Evolutionary conservation across 2,888 invertebrate genomes (phyloP).

Genomic region (Ophonus ardosiacus): DNA sequence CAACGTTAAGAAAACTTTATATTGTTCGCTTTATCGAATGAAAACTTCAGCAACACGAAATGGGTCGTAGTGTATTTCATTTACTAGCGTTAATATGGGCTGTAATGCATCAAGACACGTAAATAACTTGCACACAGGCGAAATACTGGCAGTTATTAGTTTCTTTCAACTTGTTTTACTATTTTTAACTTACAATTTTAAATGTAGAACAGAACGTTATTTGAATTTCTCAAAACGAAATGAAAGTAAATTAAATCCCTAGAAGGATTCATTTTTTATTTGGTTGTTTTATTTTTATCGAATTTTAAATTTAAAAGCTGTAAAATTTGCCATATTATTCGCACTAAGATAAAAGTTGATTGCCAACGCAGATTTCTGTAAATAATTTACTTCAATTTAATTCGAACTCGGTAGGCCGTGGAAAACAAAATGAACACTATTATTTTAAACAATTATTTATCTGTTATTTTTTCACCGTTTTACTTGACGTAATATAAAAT

Average conservation of each 20-base stretch:
- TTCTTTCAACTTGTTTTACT: conserved; percentile 8
- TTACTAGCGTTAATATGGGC: conserved; percentile 26
- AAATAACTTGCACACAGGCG: conserved; percentile 11
- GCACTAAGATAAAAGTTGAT: too few species aligned
- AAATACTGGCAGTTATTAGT: conserved; percentile 16
- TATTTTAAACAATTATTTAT: too few species aligned
- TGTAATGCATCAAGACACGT: conserved; percentile 25
- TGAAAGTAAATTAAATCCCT: background rate
- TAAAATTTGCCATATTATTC: background rate
- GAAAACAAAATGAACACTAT: too few species aligned
- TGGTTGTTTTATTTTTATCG: background rate
- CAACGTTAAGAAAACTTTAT: conserved; percentile 38
- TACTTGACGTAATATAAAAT: too few species aligned
- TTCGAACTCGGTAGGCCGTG: too few species aligned
- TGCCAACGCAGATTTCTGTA: too few species aligned
- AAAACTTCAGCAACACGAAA: conserved; percentile 30
- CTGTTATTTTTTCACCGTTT: too few species aligned
- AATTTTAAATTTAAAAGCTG: background rate
- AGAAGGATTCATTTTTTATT: background rate
- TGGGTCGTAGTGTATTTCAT: conserved; percentile 47
- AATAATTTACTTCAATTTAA: too few species aligned
- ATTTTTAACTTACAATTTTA: conserved; percentile 26
- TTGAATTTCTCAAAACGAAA: background rate
- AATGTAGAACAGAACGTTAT: background rate
- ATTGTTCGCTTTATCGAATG: conserved; percentile 41